Base-by-base conservation (phyloP, 2,888 invertebrate species). In the Lasioglossum malachurum region DNA sequence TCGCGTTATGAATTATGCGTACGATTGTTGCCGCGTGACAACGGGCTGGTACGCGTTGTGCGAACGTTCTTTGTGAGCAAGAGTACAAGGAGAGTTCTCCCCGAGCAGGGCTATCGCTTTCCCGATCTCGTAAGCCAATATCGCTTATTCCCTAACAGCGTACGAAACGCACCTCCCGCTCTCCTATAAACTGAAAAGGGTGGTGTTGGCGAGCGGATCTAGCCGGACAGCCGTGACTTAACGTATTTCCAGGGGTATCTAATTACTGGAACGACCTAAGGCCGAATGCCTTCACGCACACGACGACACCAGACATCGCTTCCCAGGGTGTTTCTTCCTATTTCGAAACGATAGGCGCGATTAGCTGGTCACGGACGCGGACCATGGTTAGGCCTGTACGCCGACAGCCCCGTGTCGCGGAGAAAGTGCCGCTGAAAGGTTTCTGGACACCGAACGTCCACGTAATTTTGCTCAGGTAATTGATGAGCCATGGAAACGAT, bases 181-280 rank as follows among this genome's bases (percentile, higher is more conserved):
- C 85, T 84, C 71, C 75, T 88, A 80, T 75, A 84, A 86, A 88
- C 78, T 76, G 75, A 78, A 69, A 75, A 57, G 60, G 60, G 14
- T 4, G 27, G 87, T 16, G 31, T 27, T 27, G 16, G 64, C 27
- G 67, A 31, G 8, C 8, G 35, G 10, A 91, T 90, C 90, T 85
- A 83, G 87, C 87, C 73, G 86, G 88, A 89, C 81, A 89, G 90
- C 88, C 90, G 90, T 78, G 90, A 91, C 87, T 91, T 91, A 91
- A 94, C 90, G 92, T 91, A 92, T 94, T 94, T 94, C 94, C 94
- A 94, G 93, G 94, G 92, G 92, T 94, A 94, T 94, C 94, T 94
- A 94, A 94, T 94, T 94, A 94, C 94, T 92, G 82, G 89, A 87
- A 75, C 90, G 91, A 90, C 84, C 91, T 87, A 88, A 90, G 90